Evolutionary conservation across 2,888 invertebrate species (phyloP).

Genomic region (Gryllus longicercus): DNA sequence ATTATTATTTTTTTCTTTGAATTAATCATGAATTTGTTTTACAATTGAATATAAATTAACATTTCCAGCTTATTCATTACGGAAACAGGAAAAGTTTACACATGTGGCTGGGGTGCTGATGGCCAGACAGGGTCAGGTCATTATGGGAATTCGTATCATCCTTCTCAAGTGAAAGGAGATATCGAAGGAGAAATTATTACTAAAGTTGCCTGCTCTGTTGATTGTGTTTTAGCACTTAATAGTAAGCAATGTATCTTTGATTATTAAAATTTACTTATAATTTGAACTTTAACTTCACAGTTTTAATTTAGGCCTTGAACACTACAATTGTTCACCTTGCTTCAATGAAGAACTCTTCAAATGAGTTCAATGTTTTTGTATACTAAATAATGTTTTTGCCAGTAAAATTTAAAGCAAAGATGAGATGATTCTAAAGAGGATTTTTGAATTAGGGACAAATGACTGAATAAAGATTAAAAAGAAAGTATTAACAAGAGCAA

Average conservation of each 20-base stretch:
- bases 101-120: conserved; percentile 92
- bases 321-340: too few relatives aligned
- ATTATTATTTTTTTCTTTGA: not conserved
- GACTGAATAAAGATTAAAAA: too few relatives aligned
- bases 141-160: conserved; percentile 57
- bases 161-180: conserved; percentile 71
- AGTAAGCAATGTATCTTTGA: conserved; percentile 51
- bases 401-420: too few relatives aligned
- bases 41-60: not conserved
- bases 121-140: conserved; percentile 86
- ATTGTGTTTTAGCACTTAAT: conserved; percentile 85
- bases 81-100: conserved; percentile 73
- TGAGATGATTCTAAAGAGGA: too few relatives aligned
- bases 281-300: too few relatives aligned
- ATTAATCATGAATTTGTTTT: conserved; percentile 37
- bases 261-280: not conserved
- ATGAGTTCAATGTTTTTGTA: too few relatives aligned
- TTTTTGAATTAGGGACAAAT: too few relatives aligned
- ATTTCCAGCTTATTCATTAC: conserved; percentile 68
- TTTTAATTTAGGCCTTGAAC: too few relatives aligned
- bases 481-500: too few relatives aligned
- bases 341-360: too few relatives aligned
- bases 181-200: conserved; percentile 76
- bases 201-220: conserved; percentile 74
- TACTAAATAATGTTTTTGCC: too few relatives aligned